Base-by-base conservation (phyloP, 2,888 invertebrate genomes). In the Athalia circularis region DNA sequence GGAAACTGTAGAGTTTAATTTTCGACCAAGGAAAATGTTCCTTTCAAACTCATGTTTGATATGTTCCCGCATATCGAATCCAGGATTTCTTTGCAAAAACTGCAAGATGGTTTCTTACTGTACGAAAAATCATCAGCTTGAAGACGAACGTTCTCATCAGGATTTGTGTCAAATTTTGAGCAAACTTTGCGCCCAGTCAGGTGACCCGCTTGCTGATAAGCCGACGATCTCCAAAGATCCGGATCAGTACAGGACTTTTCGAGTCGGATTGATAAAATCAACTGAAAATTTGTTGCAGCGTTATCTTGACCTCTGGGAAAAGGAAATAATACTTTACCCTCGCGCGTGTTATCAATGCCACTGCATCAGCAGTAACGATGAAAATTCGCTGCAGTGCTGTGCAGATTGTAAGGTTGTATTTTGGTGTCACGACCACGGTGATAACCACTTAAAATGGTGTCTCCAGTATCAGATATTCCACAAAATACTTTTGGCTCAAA, bases 21-120 rank as follows among this genome's bases (percentile, higher is more conserved):
- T 94, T 81, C 93, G 92, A 84, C 94, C 94, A 76, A 91, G 95
- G 8, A 92, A 92, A 85, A 93, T 94, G 11, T 95, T 93, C 85
- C 89, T 93, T 52, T 92, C 93, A 62, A 93, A 92, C 80, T 89
- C 92, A 5, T 95, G 95, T 81, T 88, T 86, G 70, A 81, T 86
- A 11, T 88, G 88, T 83, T 82, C 87, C 85, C 68, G 86, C 45
- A 59, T 77, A 0, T 83, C 81, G 50, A 80, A 65, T 5, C 45
- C 80, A 0, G 79, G 77, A 4, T 67, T 88, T 1, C 83, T 84
- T 1, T 93, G 93, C 79, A 88, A 88, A 52, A 86, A 90, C 68
- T 95, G 95, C 82, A 92, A 92, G 79, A 91, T 95, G 90, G 89
- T 94, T 11, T 93, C 92, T 77, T 95, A 95, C 84, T 95, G 95